phyloP scores from a whole-genome alignment of 2,113 vertebrate genomes.

The Origma solitaria region DNA sequence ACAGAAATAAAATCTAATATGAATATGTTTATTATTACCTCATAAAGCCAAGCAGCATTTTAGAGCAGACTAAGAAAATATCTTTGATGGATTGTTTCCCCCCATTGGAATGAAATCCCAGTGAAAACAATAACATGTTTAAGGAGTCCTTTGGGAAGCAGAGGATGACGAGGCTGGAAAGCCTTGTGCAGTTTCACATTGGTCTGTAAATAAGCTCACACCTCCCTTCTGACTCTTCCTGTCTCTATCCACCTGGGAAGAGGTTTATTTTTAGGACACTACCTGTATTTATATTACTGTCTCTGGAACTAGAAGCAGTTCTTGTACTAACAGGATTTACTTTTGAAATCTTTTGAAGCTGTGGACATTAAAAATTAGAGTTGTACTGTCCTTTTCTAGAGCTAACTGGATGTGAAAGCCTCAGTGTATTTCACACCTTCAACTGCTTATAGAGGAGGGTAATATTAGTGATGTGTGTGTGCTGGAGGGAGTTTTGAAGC shows the following conservation, averaged over 20 bases:
- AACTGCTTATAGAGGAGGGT: not conserved
- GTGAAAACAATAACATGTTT: not conserved
- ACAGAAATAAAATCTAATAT: not conserved
- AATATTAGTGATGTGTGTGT: not conserved
- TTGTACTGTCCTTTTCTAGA: not conserved
- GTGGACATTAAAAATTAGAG: not conserved
- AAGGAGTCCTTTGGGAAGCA: not conserved
- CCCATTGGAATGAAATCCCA: slow-evolving; percentile 9
- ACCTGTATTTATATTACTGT: not conserved
- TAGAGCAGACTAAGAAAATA: not conserved
- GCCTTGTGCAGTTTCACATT: not conserved
- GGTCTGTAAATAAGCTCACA: not conserved
- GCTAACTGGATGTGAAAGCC: not conserved
- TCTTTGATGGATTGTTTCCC: slow-evolving; percentile 16
- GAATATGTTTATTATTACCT: slow-evolving; percentile 26
- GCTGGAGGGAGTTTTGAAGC: not conserved
- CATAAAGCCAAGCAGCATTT: slow-evolving; percentile 28
- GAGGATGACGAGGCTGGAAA: not conserved
- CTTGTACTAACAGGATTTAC: not conserved
- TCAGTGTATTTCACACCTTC: not conserved
- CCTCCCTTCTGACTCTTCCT: not conserved
- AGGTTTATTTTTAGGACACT: slow-evolving; percentile 1
- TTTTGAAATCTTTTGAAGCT: not conserved
- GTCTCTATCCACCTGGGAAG: not conserved
- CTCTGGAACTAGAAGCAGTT: not conserved